These are phyloP conservation scores for Sturnira hondurensis DNA, from an alignment of 2,113 vertebrate genomes.

Conservation along the genomic window DNA sequence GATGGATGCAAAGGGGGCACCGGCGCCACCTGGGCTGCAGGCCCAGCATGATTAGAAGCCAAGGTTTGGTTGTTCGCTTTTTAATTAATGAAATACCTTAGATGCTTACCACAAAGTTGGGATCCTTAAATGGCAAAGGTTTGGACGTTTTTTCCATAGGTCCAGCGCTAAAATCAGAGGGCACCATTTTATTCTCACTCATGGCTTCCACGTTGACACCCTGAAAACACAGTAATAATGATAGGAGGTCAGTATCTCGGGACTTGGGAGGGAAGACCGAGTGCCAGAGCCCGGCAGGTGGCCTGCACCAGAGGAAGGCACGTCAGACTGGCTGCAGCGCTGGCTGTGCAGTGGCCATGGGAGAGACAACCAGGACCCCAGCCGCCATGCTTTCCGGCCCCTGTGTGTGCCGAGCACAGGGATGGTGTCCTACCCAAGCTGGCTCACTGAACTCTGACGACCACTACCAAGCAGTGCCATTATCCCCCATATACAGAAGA, in stretches of 20 bases:
- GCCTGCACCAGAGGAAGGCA: background rate
- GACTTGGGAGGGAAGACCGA: background rate
- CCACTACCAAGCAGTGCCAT: background rate
- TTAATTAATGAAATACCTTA: slow-evolving; percentile 7
- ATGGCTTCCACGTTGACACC: slow-evolving; percentile 79
- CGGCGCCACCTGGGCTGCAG: background rate
- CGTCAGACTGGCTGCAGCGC: too few species aligned
- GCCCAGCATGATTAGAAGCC: background rate
- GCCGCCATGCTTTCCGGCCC: background rate
- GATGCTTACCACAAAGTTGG: slow-evolving; percentile 89
- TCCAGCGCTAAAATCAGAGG: slow-evolving; percentile 79
- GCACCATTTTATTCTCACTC: slow-evolving; percentile 84
- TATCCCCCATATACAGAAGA: background rate
- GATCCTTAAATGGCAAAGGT: slow-evolving; percentile 91
- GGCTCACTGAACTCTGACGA: background rate
- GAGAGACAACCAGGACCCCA: background rate
- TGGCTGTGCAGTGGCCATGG: background rate
- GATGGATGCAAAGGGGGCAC: background rate
- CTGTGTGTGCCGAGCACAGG: background rate
- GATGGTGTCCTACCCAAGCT: background rate
- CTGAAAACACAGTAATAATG: slow-evolving; percentile 62
- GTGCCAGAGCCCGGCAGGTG: background rate
- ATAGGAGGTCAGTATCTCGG: background rate
- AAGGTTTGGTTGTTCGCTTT: background rate
- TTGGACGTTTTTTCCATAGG: slow-evolving; percentile 84